phyloP scores from a whole-genome alignment of 2,113 vertebrate species.

The Tringa solitaria region DNA sequence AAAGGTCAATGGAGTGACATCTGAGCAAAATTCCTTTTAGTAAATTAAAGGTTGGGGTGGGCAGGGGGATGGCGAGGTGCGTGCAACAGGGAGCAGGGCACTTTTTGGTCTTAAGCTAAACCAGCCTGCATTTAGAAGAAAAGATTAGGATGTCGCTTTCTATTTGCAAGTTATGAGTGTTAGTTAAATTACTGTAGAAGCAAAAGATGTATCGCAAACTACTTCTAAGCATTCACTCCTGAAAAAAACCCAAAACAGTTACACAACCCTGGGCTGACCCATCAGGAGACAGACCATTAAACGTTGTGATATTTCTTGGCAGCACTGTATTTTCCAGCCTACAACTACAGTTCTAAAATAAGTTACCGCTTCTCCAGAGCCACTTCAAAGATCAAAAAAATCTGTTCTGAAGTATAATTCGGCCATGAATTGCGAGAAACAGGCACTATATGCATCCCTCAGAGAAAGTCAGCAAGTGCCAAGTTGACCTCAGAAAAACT shows the following conservation, averaged over 20 bases:
- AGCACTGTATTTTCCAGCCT: background rate
- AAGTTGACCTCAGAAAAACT: fast-evolving
- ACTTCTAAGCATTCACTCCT: background rate
- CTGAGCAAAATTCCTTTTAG: background rate
- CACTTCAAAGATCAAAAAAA: background rate
- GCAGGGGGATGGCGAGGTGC: background rate
- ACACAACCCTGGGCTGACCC: background rate
- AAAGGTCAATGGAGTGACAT: background rate
- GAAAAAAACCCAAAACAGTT: background rate
- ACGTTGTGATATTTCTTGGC: background rate
- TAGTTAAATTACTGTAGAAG: background rate
- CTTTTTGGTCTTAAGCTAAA: background rate
- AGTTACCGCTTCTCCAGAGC: background rate
- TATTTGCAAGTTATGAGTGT: background rate
- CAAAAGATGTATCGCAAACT: background rate
- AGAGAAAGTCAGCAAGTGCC: background rate
- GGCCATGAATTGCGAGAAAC: background rate
- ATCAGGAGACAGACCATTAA: background rate
- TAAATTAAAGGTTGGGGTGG: background rate
- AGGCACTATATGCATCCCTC: background rate
- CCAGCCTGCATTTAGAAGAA: background rate
- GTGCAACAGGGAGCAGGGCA: background rate
- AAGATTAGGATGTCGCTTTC: background rate
- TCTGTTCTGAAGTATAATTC: background rate
- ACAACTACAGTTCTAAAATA: background rate